phyloP scores from a whole-genome alignment of 2,797 vertebrate genomes.

The Anguilla anguilla region DNA sequence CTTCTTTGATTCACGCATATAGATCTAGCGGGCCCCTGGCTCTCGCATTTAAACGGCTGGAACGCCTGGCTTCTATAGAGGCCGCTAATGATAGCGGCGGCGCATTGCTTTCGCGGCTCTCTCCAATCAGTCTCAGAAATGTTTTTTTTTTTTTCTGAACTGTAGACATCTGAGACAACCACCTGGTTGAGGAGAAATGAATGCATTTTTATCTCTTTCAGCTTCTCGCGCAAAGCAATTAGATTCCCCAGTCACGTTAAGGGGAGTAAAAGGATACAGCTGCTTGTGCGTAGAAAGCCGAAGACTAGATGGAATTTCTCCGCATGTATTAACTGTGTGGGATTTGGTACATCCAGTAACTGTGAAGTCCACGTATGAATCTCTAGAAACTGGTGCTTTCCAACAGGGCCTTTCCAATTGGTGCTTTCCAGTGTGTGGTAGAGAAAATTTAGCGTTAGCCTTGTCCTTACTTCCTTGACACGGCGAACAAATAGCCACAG shows the following conservation, averaged over 20 bases:
- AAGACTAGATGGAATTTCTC: background rate
- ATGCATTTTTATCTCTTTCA: slow-evolving; percentile 6
- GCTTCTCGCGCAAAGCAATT: background rate
- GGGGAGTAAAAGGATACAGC: background rate
- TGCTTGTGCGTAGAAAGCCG: background rate
- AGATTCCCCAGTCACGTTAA: background rate
- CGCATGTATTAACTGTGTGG: background rate
- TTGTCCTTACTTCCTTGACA: background rate
- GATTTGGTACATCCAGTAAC: background rate
- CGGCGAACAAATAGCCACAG: background rate
- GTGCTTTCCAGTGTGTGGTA: background rate
- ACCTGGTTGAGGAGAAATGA: background rate
- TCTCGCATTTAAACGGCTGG: background rate
- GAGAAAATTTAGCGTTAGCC: background rate
- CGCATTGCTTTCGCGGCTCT: background rate
- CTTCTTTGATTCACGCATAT: background rate
- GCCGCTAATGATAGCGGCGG: background rate
- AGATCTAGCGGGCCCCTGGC: background rate
- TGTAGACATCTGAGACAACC: background rate
- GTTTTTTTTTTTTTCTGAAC: background rate
- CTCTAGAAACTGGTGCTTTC: background rate
- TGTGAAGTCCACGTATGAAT: background rate
- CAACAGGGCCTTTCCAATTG: background rate
- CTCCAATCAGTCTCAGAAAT: background rate
- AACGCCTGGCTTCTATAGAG: background rate